These are phyloP conservation scores for Empis stercorea DNA, from an alignment of 2,888 invertebrate species.

Conservation along the genomic window DNA sequence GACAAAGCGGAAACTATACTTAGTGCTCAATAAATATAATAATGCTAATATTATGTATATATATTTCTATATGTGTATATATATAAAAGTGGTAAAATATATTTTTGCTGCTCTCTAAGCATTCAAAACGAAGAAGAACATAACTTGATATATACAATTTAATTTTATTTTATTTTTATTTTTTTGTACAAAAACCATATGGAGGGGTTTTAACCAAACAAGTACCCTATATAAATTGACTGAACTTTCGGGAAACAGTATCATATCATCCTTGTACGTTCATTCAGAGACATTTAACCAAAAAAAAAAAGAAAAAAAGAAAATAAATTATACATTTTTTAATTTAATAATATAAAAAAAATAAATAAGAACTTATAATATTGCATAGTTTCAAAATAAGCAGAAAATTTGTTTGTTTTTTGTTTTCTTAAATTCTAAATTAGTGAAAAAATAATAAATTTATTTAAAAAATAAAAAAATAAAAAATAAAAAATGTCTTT, in stretches of 20 bases:
- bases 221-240: slow-evolving; percentile 37
- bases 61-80: too few species aligned
- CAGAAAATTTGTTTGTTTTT: not conserved
- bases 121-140: slow-evolving; percentile 10
- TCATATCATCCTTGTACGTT: slow-evolving; percentile 39
- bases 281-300: slow-evolving; percentile 33
- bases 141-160: slow-evolving; percentile 1
- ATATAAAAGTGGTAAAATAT: too few species aligned
- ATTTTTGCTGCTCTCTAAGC: not conserved
- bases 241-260: slow-evolving; percentile 37
- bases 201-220: slow-evolving; percentile 17
- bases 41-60: too few species aligned
- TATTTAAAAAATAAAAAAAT: slow-evolving; percentile 8
- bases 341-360: slow-evolving; percentile 2
- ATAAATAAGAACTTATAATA: slow-evolving; percentile 5
- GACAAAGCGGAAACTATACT: too few species aligned
- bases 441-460: slow-evolving; percentile 7
- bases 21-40: too few species aligned
- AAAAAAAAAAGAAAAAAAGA: slow-evolving; percentile 10
- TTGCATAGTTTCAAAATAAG: slow-evolving; percentile 8
- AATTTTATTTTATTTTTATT: too few species aligned
- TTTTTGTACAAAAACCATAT: too few species aligned
- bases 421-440: slow-evolving; percentile 12
- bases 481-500: slow-evolving; percentile 14
- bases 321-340: slow-evolving; percentile 8